These are phyloP conservation scores for Pimpla rufipes DNA, from an alignment of 2,888 invertebrate species.

Conservation along the genomic window DNA sequence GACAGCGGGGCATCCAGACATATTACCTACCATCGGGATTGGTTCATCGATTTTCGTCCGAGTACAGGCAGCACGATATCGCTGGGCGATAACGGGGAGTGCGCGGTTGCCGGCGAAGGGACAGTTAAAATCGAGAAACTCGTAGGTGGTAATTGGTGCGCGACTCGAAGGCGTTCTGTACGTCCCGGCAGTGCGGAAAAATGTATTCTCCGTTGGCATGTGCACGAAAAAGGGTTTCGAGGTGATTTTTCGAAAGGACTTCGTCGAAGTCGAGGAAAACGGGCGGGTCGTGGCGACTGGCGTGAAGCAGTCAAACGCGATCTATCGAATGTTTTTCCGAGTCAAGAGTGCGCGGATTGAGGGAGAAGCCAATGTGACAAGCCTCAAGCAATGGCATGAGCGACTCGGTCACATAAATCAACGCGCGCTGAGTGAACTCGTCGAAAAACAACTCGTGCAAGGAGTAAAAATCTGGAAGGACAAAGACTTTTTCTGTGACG, in stretches of 20 bases:
- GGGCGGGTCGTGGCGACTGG: too few species aligned
- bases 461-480: conserved; percentile 53
- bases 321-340: too few species aligned
- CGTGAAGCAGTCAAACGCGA: too few species aligned
- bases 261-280: too few species aligned
- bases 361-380: too few species aligned
- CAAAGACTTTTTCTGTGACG: conserved; percentile 69
- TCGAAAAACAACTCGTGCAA: conserved; percentile 46
- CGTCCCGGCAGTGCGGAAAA: conserved; percentile 71
- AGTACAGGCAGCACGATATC: conserved; percentile 27
- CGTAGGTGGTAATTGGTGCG: conserved; percentile 60
- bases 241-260: too few species aligned
- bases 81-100: conserved; percentile 56
- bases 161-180: conserved; percentile 72
- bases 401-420: conserved; percentile 63
- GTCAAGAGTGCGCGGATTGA: too few species aligned
- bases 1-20: conserved; percentile 72
- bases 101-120: conserved; percentile 49
- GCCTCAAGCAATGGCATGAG: conserved; percentile 64
- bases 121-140: conserved; percentile 60
- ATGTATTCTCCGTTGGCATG: conserved; percentile 74
- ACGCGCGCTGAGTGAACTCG: conserved; percentile 43
- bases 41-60: conserved; percentile 65
- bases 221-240: too few species aligned
- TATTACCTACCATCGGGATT: conserved; percentile 66